Base-by-base conservation (phyloP, 2,113 vertebrate species). In the Mus pahari region DNA sequence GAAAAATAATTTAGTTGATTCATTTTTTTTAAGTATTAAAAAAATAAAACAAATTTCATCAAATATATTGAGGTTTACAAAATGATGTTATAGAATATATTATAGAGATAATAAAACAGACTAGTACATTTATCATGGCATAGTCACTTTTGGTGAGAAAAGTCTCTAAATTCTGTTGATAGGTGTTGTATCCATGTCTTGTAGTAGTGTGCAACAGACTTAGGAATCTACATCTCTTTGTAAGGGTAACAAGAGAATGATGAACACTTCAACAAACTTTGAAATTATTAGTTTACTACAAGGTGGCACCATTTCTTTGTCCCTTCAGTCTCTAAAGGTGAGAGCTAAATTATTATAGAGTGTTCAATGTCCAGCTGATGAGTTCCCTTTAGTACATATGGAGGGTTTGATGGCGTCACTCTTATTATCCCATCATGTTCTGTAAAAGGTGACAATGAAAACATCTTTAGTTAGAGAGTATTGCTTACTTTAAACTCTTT, bases 401-500 rank as follows among this genome's bases (percentile, higher is more conserved):
- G 10, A 81, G 7, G 90, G 22, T 94, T 91, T 90, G n/a, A 66
- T 71, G 8, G 8, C 74, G 16, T 53, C 84, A 92, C 3, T 39
- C 39, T 5, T 9, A 87, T 7, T 93, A 66, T 62, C 1, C 0
- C 81, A 87, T 79, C 39, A 7, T 93, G 6, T 39, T 14, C 19
- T 88, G n/a, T 1, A 45, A 81, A 62, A 88, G 60, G 84, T 95
- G 39, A 93, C 22, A 82, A 68, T 82, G n/a, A 92, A 93, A 20
- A 86, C 48, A 81, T 77, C 86, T 91, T 12, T 88, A 88, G 86
- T 84, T 94, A 62, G 8, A 3, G 1, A 71, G 0, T 84, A 71
- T 93, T 92, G 42, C 19, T 92, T 90, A 42, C 58, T 93, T 95
- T 53, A 5, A 81, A 82, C 77, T 31, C 3, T 93, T 96, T 87